Conservation (phyloP, 2,797 vertebrate genomes). For the Betta splendens region DNA sequence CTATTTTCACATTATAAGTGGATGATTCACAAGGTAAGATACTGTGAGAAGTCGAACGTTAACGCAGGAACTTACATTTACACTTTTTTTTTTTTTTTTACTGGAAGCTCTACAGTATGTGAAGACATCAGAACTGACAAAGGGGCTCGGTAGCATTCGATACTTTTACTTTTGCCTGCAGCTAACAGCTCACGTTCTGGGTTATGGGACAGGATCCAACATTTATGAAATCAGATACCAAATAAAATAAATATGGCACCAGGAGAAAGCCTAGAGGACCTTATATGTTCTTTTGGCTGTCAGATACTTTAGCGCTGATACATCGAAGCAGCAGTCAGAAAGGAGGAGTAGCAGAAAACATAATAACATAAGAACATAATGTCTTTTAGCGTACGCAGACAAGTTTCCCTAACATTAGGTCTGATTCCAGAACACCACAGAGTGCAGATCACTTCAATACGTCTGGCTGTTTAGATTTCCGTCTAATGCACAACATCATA, state of each 20-base stretch:
- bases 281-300: constrained; percentile 8
- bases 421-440: constrained; percentile 47
- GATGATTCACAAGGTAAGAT: constrained; percentile 29
- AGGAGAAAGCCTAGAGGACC: constrained; percentile 36
- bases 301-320: constrained; percentile 36
- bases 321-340: constrained; percentile 2
- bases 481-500: constrained; percentile 15
- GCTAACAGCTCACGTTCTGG: constrained; percentile 45
- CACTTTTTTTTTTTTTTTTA: constrained; percentile 4
- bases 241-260: constrained; percentile 58
- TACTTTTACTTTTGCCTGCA: constrained; percentile 46
- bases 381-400: constrained; percentile 34
- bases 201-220: constrained; percentile 50
- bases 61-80: not conserved
- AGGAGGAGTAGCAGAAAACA: constrained; percentile 24
- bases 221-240: constrained; percentile 63
- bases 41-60: not conserved
- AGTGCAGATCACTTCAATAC: constrained; percentile 53
- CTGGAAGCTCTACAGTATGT: constrained; percentile 24
- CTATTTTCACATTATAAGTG: constrained; percentile 57
- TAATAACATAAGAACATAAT: constrained; percentile 56
- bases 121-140: constrained; percentile 49
- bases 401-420: constrained; percentile 53
- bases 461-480: constrained; percentile 60
- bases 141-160: constrained; percentile 37